These are phyloP conservation scores for Pomacea maculata DNA, from an alignment of 1,140 invertebrate species.

Conservation along the genomic window DNA sequence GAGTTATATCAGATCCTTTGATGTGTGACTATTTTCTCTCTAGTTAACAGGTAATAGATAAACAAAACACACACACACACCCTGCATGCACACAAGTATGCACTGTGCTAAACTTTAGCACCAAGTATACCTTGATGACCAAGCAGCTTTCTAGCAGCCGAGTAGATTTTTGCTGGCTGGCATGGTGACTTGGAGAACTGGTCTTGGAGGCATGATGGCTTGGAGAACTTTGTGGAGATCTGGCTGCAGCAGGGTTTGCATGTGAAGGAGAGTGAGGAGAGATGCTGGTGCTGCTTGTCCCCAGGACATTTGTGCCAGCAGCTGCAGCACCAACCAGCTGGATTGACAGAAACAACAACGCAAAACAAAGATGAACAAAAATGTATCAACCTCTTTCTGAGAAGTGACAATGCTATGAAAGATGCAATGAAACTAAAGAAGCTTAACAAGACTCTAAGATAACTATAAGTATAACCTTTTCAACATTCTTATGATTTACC, in stretches of 20 bases:
- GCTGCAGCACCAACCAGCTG: too few species aligned
- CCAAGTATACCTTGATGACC: constrained; percentile 73
- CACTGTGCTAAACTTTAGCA: neutral
- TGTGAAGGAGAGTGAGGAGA: constrained; percentile 22
- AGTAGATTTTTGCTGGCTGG: constrained; percentile 66
- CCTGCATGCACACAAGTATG: neutral
- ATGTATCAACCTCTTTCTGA: too few species aligned
- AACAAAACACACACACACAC: neutral
- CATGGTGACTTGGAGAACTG: constrained; percentile 17
- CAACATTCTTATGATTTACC: too few species aligned
- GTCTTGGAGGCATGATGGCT: constrained; percentile 12
- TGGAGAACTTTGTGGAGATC: constrained; percentile 46
- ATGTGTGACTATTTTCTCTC: neutral
- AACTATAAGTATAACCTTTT: too few species aligned
- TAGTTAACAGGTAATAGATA: neutral
- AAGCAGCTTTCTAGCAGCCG: constrained; percentile 93
- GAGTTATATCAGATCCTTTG: neutral
- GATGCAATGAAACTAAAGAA: too few species aligned
- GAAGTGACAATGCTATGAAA: too few species aligned
- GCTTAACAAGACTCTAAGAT: too few species aligned
- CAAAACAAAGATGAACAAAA: too few species aligned
- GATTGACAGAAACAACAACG: too few species aligned
- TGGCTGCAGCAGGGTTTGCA: constrained; percentile 3
- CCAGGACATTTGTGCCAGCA: too few species aligned
- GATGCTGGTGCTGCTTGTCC: constrained; percentile 6